Evolutionary conservation across 2,113 vertebrate species (phyloP), one percentile per base, ranked within the genome.

Genomic region (Anser brachyrhynchus): DNA sequence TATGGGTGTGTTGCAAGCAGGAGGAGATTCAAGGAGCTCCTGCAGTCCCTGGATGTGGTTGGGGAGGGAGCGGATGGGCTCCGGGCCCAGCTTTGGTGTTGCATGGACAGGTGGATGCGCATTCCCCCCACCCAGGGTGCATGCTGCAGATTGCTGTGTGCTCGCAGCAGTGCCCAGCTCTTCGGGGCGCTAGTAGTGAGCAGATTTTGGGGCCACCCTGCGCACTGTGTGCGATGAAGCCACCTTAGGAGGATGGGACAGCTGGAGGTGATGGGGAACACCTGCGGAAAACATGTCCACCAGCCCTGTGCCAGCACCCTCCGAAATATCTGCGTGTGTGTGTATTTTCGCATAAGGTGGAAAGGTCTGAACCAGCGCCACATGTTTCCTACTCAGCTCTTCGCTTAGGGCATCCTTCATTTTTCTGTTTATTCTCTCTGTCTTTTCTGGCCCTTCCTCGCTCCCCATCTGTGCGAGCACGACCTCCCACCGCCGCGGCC

Each of bases 141-240:
- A 1, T 35, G 37, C 37, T 72, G 18, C 62, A n/a, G 58, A 43
- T 37, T 54, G 71, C 37, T 59, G n/a, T 22, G 33, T 52, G 71
- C 28, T 61, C 2, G 0, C 3, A 6, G 18, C 37, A 87, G 29
- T 1, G 1, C 31, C n/a, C 1, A 0, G 49, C 5, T n/a, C 6
- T 43, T 55, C 29, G 16, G 62, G 51, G 5, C 10, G 3, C 18
- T 66, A 6, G 9, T 23, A 10, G 41, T 22, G 49, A 55, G 7
- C 29, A 26, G 16, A 62, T 64, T 52, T 0, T 0, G 7, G 6
- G 26, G 22, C 13, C 28, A 23, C 8, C 37, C 29, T 10, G 59
- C 33, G 33, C 20, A 26, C 10, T 0, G 0, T 35, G 5, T 35
- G 20, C 0, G 0, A 52, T 1, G 0, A 57, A 72, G 57, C 55